These are phyloP conservation scores for Cynoglossus semilaevis DNA, from an alignment of 2,113 vertebrate species.

Conservation along the genomic window DNA sequence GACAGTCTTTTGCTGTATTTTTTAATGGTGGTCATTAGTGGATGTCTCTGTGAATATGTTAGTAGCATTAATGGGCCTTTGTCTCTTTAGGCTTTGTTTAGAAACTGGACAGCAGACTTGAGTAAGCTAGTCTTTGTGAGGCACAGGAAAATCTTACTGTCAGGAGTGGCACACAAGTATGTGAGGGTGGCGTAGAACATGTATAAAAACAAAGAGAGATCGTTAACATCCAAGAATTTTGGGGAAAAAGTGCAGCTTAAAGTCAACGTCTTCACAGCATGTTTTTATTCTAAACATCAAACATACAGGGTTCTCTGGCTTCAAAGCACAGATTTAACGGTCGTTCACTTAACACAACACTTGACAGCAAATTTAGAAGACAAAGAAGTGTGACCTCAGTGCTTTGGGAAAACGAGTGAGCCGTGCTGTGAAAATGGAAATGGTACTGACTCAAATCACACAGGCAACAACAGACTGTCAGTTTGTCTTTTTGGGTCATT, in stretches of 20 bases:
- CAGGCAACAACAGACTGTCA: neutral
- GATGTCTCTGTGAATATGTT: no score
- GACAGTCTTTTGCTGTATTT: no score
- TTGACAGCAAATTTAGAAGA: neutral
- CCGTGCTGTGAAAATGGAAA: neutral
- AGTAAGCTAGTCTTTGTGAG: no score
- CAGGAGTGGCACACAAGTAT: no score
- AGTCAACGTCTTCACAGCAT: slow-evolving; percentile 12
- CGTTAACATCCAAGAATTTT: neutral
- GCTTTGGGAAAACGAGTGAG: slow-evolving; percentile 8
- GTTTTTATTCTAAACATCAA: slow-evolving; percentile 38
- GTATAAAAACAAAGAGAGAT: no score
- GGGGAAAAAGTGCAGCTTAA: neutral
- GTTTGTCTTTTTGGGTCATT: neutral
- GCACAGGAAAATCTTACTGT: no score
- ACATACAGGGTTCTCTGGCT: slow-evolving; percentile 7
- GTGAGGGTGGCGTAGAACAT: no score
- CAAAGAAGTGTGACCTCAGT: slow-evolving; percentile 33
- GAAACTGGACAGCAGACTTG: no score
- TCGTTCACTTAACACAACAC: neutral
- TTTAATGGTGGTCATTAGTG: no score
- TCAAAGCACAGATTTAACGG: neutral
- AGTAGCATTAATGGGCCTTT: no score
- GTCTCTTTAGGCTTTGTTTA: no score
- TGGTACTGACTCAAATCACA: neutral